These are phyloP conservation scores for Grus americana DNA, from an alignment of 2,113 vertebrate species.

Conservation along the genomic window DNA sequence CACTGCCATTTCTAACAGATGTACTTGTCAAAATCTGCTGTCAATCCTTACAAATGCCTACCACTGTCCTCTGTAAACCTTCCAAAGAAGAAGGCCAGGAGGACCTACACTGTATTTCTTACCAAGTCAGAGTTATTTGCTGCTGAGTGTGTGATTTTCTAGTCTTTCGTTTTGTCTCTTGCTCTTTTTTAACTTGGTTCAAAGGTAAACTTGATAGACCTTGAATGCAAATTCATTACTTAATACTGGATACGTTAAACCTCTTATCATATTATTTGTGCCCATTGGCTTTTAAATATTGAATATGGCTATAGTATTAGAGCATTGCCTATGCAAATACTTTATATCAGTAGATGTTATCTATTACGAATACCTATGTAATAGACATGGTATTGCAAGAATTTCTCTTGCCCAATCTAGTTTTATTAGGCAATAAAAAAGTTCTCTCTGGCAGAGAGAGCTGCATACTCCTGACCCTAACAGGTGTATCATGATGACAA, in stretches of 20 bases:
- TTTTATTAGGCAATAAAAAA: conserved; percentile 64
- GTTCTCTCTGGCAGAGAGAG: neutral
- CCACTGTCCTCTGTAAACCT: neutral
- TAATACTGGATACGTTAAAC: neutral
- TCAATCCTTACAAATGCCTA: neutral
- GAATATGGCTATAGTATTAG: neutral
- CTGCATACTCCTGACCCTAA: neutral
- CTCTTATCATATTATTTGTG: conserved; percentile 13
- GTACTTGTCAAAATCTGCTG: neutral
- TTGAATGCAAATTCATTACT: conserved; percentile 34
- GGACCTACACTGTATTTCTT: neutral
- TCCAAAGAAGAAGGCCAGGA: neutral
- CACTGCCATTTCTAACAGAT: neutral
- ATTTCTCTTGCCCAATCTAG: conserved; percentile 43
- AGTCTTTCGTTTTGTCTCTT: neutral
- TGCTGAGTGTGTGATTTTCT: neutral
- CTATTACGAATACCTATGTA: neutral
- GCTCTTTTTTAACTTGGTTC: neutral
- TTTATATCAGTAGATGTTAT: neutral
- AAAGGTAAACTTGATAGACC: conserved; percentile 37
- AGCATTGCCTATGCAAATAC: neutral
- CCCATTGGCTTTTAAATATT: neutral
- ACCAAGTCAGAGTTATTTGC: neutral
- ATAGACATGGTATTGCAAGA: conserved; percentile 2
- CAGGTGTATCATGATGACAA: neutral